Evolutionary conservation across 2,888 invertebrate genomes (phyloP).

Genomic region (Mythimna impura): DNA sequence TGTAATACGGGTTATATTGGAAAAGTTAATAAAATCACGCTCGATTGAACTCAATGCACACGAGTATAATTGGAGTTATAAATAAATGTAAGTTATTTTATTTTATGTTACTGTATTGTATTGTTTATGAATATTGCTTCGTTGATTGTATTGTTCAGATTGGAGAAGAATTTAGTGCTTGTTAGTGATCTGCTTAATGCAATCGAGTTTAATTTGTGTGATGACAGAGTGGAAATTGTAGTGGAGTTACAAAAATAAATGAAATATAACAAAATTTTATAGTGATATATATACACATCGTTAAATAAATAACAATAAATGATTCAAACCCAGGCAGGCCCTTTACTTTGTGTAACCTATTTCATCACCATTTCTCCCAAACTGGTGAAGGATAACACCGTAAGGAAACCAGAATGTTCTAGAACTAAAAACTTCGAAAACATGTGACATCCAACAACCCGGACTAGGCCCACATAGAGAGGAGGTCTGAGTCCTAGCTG

Average conservation of each 20-base stretch:
- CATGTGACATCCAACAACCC: too few species aligned
- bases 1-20: constrained; percentile 27
- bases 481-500: too few species aligned
- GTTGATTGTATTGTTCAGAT: constrained; percentile 14
- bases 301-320: too few species aligned
- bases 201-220: constrained; percentile 9
- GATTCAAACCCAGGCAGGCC: too few species aligned
- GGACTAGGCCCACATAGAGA: too few species aligned
- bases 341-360: too few species aligned
- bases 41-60: neutral
- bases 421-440: too few species aligned
- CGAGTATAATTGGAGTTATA: constrained; percentile 11
- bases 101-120: constrained; percentile 7
- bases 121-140: constrained; percentile 27
- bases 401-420: too few species aligned
- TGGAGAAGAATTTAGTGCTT: neutral
- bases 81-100: constrained; percentile 19
- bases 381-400: too few species aligned
- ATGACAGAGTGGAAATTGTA: neutral
- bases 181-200: neutral
- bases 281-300: too few species aligned
- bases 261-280: neutral
- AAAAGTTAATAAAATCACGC: constrained; percentile 36
- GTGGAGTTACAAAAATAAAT: neutral
- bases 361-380: too few species aligned